These are phyloP conservation scores for Scelioninae gen. 2 DNA, from an alignment of 2,888 invertebrate genomes.

Conservation along the genomic window DNA sequence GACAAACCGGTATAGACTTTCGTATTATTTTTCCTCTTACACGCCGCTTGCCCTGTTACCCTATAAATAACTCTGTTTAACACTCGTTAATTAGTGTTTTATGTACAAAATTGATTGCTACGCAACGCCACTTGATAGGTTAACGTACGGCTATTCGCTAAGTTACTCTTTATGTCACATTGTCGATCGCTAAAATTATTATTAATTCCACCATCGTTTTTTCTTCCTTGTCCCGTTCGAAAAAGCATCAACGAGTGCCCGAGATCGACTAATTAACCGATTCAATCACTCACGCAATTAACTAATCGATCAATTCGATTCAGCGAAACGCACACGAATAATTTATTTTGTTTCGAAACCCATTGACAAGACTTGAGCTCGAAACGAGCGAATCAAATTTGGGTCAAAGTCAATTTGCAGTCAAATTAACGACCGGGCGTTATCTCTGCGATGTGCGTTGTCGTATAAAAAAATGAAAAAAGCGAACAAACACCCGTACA, in stretches of 20 bases:
- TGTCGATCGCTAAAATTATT: conserved; percentile 44
- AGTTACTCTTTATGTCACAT: conserved; percentile 26
- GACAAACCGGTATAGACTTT: conserved; percentile 20
- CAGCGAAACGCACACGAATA: not conserved
- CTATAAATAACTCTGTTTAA: conserved; percentile 43
- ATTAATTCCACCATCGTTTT: too few species aligned
- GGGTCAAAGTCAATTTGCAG: conserved; percentile 14
- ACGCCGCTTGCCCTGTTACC: not conserved
- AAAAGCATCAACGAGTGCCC: not conserved
- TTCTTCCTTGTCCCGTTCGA: conserved; percentile 2
- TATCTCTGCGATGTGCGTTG: conserved; percentile 5
- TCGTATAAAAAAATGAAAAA: conserved; percentile 12
- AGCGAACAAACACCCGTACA: conserved; percentile 17
- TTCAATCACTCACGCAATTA: not conserved
- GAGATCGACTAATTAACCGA: conserved; percentile 1
- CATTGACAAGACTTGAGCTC: not conserved
- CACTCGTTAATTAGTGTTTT: conserved; percentile 34
- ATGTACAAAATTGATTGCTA: conserved; percentile 60
- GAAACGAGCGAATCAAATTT: conserved; percentile 2
- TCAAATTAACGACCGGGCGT: conserved; percentile 13
- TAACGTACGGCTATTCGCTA: conserved; percentile 33
- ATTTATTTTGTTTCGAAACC: conserved; percentile 3
- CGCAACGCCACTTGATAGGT: conserved; percentile 56
- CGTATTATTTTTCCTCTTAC: conserved; percentile 11
- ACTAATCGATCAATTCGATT: not conserved